Evolutionary conservation across 2,797 vertebrate species (phyloP).

Genomic region (Bradypodion ventrale): DNA sequence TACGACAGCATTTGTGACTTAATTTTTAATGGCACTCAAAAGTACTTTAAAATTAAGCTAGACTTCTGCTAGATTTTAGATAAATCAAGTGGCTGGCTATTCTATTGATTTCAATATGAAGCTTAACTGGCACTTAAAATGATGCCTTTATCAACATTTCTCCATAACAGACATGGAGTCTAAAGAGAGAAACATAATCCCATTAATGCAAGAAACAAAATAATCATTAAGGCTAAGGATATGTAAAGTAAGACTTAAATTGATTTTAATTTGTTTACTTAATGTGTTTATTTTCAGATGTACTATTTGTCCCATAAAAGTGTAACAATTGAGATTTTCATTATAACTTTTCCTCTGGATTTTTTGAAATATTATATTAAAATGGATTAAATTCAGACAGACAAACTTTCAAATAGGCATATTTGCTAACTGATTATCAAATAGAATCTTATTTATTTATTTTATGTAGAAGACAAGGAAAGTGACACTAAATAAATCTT

Average conservation of each 20-base stretch:
- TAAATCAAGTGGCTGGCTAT: constrained; percentile 2
- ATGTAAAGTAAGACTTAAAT: neutral
- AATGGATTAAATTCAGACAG: neutral
- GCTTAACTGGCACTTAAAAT: constrained; percentile 1
- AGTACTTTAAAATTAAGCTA: constrained; percentile 54
- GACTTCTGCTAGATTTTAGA: constrained; percentile 21
- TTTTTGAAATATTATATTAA: neutral
- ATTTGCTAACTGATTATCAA: neutral
- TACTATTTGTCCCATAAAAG: neutral
- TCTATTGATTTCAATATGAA: neutral
- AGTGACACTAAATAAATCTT: no score
- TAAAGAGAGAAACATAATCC: neutral
- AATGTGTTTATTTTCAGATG: neutral
- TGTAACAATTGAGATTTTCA: neutral
- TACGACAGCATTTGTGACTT: constrained; percentile 52
- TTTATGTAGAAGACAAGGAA: neutral
- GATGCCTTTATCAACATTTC: neutral
- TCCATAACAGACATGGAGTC: neutral
- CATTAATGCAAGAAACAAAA: constrained; percentile 27
- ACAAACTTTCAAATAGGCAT: neutral
- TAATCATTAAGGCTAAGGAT: constrained; percentile 39
- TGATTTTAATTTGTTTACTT: neutral
- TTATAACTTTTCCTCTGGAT: neutral
- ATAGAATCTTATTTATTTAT: neutral
- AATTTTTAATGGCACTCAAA: constrained; percentile 37